Conservation (phyloP, 2,888 invertebrate genomes). For the Antheraea assamensis region DNA sequence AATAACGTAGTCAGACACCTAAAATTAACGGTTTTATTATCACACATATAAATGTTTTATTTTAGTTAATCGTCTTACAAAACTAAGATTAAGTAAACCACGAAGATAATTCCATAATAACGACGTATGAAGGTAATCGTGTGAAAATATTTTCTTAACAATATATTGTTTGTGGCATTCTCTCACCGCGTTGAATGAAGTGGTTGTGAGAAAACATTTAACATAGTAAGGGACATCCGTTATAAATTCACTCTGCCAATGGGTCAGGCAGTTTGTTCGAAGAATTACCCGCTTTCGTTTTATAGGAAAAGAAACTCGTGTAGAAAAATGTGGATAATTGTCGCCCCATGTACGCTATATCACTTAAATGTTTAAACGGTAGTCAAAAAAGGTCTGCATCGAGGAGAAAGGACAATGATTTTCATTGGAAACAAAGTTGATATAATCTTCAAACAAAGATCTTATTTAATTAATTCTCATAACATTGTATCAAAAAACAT, state of each 20-base stretch:
- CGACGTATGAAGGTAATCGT: slow-evolving; percentile 8
- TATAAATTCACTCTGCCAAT: slow-evolving; percentile 13
- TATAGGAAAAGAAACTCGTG: slow-evolving; percentile 9
- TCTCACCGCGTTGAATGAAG: slow-evolving; percentile 4
- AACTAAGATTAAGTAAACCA: not conserved
- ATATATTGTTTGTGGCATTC: not conserved
- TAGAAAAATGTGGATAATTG: slow-evolving; percentile 14
- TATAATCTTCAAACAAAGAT: not conserved
- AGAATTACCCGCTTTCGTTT: slow-evolving; percentile 17
- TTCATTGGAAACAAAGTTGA: not conserved
- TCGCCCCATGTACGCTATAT: not conserved
- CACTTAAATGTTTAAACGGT: not conserved
- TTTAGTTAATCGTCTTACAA: not conserved
- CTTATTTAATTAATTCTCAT: not conserved
- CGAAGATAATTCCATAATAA: not conserved
- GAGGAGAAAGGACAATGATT: not conserved
- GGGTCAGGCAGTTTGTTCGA: slow-evolving; percentile 13
- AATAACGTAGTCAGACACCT: not conserved
- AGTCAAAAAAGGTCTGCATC: not conserved
- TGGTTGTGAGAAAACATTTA: slow-evolving; percentile 15
- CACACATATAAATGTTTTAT: not conserved
- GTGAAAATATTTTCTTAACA: slow-evolving; percentile 7
- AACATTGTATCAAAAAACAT: too few species aligned
- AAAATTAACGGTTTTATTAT: not conserved
- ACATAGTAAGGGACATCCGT: slow-evolving; percentile 18